Base-by-base conservation (phyloP, 1,140 invertebrate species). In the Papilio dardanus region DNA sequence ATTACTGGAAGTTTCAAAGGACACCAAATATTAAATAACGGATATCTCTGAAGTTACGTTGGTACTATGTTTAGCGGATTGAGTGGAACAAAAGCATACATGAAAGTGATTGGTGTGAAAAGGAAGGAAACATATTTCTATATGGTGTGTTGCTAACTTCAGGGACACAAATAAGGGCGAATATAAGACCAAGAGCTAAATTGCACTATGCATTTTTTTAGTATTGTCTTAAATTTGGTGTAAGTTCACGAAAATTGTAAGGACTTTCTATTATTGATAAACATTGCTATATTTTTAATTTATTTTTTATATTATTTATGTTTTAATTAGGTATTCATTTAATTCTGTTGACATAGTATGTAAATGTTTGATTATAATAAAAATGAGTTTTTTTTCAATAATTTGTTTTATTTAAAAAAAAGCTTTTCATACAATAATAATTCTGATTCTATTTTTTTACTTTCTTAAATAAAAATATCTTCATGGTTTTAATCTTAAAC, bases 281-380 rank as follows among this genome's bases (percentile, higher is more conserved):
- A 21, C 1, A 50, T 21, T 6, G 16, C 3, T 50, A 28, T 14
- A 40, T 16, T 31, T 31, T 1, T 30, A 24, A 24, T 69, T 30
- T 6, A 24, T 21, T 50, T 10, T 46, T 30, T 71, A 5, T 30
- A 71, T 54, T n/a, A 46, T 54, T 69, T 37, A 16, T 71, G 37
- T 42, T 42, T 71, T 12, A 16, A 42, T 50, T 50, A 37, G 14
- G 35, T 37, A 12, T 37, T 42, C 12, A 58, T 21, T 58, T 35
- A 35, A 30, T 58, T 33, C 71, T 54, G 46, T 58, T 73, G 46
- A 37, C 30, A 73, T 58, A 73, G 71, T 73, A 40, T 21, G 35
- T 69, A 69, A 68, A 37, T 28, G 67, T 69, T 69, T 69, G 67
- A 69, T 40, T 50, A 58, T 58, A 73, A 73, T 73, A 73, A 73